Base-by-base conservation (phyloP, 1,140 invertebrate species). In the Batillaria attramentaria region DNA sequence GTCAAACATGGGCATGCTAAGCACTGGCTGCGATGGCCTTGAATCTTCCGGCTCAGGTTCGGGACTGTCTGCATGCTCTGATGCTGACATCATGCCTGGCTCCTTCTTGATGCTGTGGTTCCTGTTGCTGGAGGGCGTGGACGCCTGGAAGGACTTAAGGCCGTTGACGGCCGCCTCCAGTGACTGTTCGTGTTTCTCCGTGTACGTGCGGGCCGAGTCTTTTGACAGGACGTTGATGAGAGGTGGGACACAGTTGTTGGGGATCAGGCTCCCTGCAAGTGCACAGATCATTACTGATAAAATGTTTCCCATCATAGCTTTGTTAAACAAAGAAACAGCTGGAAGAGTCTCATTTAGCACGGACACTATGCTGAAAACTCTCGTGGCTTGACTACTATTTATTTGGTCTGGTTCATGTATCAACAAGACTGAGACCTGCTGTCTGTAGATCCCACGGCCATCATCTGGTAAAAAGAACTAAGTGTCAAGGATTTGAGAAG, bases 241-340 rank as follows among this genome's bases (percentile, higher is more conserved):
- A 39, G 94, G 90, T 81, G 95, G 94, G 83, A 96, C 95, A 89
- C 96, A 97, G 86, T 95, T 95, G 90, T 96, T 96, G 84, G 96
- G 96, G 91, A 97, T 97, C 78, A 97, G 89, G 16, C 95, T 97
- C 81, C 96, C 94, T 95, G 91, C 54, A 91, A 90, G 42, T 20
- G 37, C 62, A n/a, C n/a, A n/a, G n/a, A n/a, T n/a, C n/a, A n/a
- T n/a, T n/a, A n/a, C n/a, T n/a, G n/a, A n/a, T n/a, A n/a, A n/a
- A n/a, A n/a, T n/a, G n/a, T n/a, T n/a, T n/a, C n/a, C n/a, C n/a
- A n/a, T n/a, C n/a, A n/a, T n/a, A n/a, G n/a, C n/a, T n/a, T n/a
- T n/a, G n/a, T n/a, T n/a, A n/a, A n/a, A n/a, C n/a, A n/a, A n/a
- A n/a, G n/a, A n/a, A n/a, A n/a, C n/a, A n/a, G n/a, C n/a, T n/a